These are phyloP conservation scores for Danio choprae DNA, from an alignment of 2,797 vertebrate species.

Conservation along the genomic window DNA sequence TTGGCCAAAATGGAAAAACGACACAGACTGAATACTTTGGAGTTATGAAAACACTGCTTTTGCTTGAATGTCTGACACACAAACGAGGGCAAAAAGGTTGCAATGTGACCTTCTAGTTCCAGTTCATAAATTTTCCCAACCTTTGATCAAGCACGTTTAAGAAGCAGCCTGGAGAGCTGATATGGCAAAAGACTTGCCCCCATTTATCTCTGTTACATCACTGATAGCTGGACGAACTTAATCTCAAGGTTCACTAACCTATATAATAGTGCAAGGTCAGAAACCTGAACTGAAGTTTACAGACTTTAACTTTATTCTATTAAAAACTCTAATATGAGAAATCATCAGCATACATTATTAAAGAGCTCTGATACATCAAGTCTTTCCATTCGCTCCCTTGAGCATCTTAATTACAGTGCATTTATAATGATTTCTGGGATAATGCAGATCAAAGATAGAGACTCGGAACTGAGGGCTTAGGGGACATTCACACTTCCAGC, in stretches of 20 bases:
- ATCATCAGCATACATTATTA: constrained; percentile 66
- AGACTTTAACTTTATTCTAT: constrained; percentile 26
- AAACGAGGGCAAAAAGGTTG: not conserved
- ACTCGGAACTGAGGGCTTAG: constrained; percentile 24
- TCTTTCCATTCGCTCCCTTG: constrained; percentile 35
- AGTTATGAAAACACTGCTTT: not conserved
- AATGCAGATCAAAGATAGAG: constrained; percentile 44
- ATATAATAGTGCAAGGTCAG: constrained; percentile 61
- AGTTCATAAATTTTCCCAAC: constrained; percentile 49
- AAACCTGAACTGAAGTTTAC: constrained; percentile 17
- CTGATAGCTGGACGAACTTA: constrained; percentile 16
- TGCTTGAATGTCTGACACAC: not conserved
- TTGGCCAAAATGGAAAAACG: not conserved
- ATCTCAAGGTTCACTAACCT: constrained; percentile 27
- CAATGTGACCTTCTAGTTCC: constrained; percentile 47
- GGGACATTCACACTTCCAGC: constrained; percentile 20
- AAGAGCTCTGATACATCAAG: constrained; percentile 59
- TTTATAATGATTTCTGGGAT: constrained; percentile 51
- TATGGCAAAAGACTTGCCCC: constrained; percentile 20
- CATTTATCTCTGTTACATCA: constrained; percentile 58
- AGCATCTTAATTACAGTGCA: constrained; percentile 55
- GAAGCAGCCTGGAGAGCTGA: constrained; percentile 37
- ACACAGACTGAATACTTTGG: not conserved
- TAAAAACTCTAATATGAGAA: constrained; percentile 26
- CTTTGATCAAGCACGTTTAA: constrained; percentile 61